A percentile compares a stretch with the other conserved stretches of the same genome.
phyloP scores from a whole-genome alignment of 1,140 invertebrate species.

The Augochlora pura region DNA sequence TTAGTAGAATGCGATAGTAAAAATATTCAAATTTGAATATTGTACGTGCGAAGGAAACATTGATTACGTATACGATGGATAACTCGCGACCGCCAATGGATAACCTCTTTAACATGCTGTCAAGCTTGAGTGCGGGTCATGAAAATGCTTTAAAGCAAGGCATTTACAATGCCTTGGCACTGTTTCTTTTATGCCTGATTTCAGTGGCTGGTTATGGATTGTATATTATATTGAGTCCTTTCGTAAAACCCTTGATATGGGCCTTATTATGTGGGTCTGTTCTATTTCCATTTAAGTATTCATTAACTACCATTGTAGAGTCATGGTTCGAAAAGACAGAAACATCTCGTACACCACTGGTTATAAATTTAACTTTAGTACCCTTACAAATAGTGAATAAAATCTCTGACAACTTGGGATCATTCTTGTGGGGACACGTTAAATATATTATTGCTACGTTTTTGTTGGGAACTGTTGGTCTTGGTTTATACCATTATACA shows the following conservation, averaged over 20 bases:
- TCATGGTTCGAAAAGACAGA: conserved; percentile 87
- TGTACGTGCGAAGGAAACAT: not conserved
- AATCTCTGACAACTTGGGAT: conserved; percentile 86
- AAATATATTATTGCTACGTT: conserved; percentile 80
- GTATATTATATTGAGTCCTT: conserved; percentile 93
- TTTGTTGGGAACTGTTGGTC: conserved; percentile 62
- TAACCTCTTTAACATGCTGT: conserved; percentile 76
- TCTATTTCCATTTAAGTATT: conserved; percentile 93
- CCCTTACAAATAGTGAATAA: conserved; percentile 87
- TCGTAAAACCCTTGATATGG: conserved; percentile 96
- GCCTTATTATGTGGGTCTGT: conserved; percentile 94
- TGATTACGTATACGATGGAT: conserved; percentile 64
- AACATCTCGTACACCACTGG: conserved; percentile 82
- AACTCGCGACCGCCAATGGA: conserved; percentile 71
- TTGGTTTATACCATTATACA: conserved; percentile 79
- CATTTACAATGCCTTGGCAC: conserved; percentile 91
- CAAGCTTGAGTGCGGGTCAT: conserved; percentile 73
- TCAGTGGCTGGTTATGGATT: conserved; percentile 88
- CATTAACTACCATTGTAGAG: conserved; percentile 85
- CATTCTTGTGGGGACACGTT: conserved; percentile 82
- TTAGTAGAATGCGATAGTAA: not conserved
- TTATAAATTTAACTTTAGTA: conserved; percentile 86
- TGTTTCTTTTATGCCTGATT: conserved; percentile 85
- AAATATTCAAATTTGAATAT: conserved; percentile 34
- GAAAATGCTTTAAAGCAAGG: conserved; percentile 94